Percentiles rank a stretch among this genome's conserved stretches.
Conservation (phyloP, 2,113 vertebrate species). For the Festucalex cinctus region DNA sequence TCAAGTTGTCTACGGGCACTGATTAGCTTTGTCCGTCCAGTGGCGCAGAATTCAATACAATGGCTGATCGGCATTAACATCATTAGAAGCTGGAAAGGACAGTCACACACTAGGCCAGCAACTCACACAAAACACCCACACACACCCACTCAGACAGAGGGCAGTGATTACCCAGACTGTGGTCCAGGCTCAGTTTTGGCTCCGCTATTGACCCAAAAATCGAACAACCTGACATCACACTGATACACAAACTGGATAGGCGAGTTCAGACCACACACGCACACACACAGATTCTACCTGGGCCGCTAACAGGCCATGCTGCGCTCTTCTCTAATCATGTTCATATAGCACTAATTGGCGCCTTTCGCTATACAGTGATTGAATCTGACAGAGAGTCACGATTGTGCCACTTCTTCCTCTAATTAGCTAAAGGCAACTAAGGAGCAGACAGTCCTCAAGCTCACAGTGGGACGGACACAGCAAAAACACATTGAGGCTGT, state of each 20-base stretch:
- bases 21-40: slow-evolving; percentile 54
- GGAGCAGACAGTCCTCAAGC: slow-evolving; percentile 42
- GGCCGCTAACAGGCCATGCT: slow-evolving; percentile 47
- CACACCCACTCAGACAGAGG: slow-evolving; percentile 22
- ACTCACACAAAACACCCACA: slow-evolving; percentile 24
- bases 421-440: slow-evolving; percentile 51
- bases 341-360: slow-evolving; percentile 58
- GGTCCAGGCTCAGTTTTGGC: slow-evolving; percentile 63
- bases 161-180: slow-evolving; percentile 59
- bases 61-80: slow-evolving; percentile 56
- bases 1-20: slow-evolving; percentile 39
- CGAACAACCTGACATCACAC: slow-evolving; percentile 58
- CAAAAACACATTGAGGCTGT: slow-evolving; percentile 9
- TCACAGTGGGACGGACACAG: slow-evolving; percentile 23
- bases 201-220: slow-evolving; percentile 64
- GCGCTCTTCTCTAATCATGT: slow-evolving; percentile 51
- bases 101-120: slow-evolving; percentile 38
- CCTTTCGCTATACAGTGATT: slow-evolving; percentile 59
- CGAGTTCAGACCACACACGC: slow-evolving; percentile 23
- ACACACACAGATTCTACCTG: slow-evolving; percentile 21
- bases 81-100: slow-evolving; percentile 56
- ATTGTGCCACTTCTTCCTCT: slow-evolving; percentile 51
- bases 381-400: slow-evolving; percentile 47
- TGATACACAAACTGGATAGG: slow-evolving; percentile 54
- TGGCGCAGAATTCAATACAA: slow-evolving; percentile 53